These are phyloP conservation scores for Epirrhoe tristata DNA, from an alignment of 2,888 invertebrate species.

Conservation along the genomic window DNA sequence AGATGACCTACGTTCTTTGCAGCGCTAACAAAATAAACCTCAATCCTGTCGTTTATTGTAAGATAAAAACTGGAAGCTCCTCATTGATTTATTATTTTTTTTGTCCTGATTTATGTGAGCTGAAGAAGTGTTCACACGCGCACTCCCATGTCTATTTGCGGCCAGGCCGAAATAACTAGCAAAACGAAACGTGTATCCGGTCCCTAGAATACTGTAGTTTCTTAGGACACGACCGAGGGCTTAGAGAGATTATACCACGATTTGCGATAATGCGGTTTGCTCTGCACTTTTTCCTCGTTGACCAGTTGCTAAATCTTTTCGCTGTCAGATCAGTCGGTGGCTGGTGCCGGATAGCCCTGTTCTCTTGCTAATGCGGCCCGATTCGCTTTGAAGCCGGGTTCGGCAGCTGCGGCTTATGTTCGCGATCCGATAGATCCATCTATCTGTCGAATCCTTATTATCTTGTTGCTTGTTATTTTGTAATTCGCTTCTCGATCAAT, in stretches of 20 bases:
- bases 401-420: conserved; percentile 56
- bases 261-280: conserved; percentile 70
- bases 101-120: conserved; percentile 64
- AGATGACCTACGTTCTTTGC: conserved; percentile 2
- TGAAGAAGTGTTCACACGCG: conserved; percentile 65
- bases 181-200: conserved; percentile 72
- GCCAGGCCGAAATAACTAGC: conserved; percentile 71
- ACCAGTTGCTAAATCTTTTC: conserved; percentile 69
- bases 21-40: conserved; percentile 51
- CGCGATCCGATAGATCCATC: conserved; percentile 28
- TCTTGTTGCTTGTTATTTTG: conserved; percentile 21
- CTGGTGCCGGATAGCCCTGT: conserved; percentile 47
- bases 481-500: conserved; percentile 9
- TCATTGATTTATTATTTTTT: conserved; percentile 64
- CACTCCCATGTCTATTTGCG: conserved; percentile 69
- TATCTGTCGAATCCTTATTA: conserved; percentile 11
- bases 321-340: conserved; percentile 58
- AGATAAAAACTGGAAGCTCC: conserved; percentile 56
- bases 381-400: conserved; percentile 58
- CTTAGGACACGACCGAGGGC: conserved; percentile 53
- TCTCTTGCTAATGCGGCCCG: conserved; percentile 52
- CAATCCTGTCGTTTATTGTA: conserved; percentile 54
- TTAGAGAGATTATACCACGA: conserved; percentile 69
- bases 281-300: conserved; percentile 63
- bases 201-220: conserved; percentile 56